Conservation (phyloP, 2,888 invertebrate species). For the Cephus spinipes region DNA sequence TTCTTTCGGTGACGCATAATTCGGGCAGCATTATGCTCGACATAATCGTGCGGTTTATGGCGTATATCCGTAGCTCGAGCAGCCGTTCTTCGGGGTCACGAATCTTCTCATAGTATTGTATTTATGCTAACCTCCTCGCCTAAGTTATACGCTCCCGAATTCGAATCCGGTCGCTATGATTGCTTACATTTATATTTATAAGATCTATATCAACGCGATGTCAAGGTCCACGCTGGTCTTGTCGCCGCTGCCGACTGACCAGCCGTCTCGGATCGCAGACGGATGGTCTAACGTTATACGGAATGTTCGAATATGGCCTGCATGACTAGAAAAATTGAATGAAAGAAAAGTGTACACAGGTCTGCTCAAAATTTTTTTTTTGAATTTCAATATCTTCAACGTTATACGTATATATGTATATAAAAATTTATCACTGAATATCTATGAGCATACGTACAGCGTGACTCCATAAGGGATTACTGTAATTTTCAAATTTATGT, state of each 20-base stretch:
- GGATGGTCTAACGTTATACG: neutral
- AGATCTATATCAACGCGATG: slow-evolving; percentile 49
- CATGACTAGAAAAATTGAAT: neutral
- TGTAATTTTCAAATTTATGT: neutral
- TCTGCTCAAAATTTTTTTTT: neutral
- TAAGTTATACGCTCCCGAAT: slow-evolving; percentile 26
- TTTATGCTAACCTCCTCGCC: slow-evolving; percentile 19
- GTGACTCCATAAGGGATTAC: neutral
- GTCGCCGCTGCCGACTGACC: slow-evolving; percentile 38
- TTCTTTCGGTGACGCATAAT: slow-evolving; percentile 31
- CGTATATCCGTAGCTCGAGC: slow-evolving; percentile 30
- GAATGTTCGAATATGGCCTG: neutral
- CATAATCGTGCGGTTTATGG: slow-evolving; percentile 52
- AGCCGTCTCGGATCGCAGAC: neutral
- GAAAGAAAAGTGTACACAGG: rapidly evolving
- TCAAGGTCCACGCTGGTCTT: slow-evolving; percentile 29
- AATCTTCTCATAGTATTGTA: slow-evolving; percentile 20
- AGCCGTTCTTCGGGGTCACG: slow-evolving; percentile 14
- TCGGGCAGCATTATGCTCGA: slow-evolving; percentile 38
- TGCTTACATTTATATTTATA: slow-evolving; percentile 54
- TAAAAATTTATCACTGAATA: neutral
- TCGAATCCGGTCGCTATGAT: slow-evolving; percentile 39
- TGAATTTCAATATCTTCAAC: neutral
- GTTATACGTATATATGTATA: neutral
- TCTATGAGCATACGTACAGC: too few relatives aligned